A percentile compares a stretch with the other conserved stretches of the same genome.
Conservation (phyloP, 2,113 vertebrate genomes). For the Mus spicilegus region DNA sequence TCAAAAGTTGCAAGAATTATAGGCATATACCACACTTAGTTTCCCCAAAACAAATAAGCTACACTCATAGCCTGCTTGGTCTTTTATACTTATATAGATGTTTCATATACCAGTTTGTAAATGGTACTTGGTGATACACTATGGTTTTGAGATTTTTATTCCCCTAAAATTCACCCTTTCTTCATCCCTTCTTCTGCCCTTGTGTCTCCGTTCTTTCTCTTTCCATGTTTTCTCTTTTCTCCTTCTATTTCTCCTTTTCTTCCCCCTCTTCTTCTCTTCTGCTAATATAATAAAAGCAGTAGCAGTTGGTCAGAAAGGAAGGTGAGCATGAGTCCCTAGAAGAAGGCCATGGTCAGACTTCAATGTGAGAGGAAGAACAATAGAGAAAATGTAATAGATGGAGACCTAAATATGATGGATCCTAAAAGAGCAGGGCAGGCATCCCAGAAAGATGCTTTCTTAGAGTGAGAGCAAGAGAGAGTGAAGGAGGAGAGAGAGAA, state of each 20-base stretch:
- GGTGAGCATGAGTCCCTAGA: neutral
- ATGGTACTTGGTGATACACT: neutral
- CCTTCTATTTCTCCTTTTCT: neutral
- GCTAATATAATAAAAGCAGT: neutral
- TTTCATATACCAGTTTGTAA: neutral
- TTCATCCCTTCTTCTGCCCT: neutral
- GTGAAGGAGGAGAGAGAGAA: neutral
- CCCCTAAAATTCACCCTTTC: neutral
- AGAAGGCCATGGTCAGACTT: neutral
- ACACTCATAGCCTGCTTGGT: neutral
- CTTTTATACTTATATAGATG: neutral
- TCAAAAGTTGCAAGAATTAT: neutral
- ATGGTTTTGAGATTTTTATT: neutral
- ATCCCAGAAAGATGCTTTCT: no score
- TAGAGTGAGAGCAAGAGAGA: no score
- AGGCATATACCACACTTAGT: neutral
- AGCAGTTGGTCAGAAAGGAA: neutral
- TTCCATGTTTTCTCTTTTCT: neutral
- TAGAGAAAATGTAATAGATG: no score
- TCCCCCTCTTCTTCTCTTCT: no score
- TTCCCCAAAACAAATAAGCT: neutral
- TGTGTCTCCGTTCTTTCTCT: neutral
- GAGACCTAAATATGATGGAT: neutral
- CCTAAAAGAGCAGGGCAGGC: neutral
- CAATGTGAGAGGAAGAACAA: neutral